A percentile compares a stretch with the other conserved stretches of the same genome.
phyloP scores from a whole-genome alignment of 2,888 invertebrate species.

The Temnothorax ravouxi region DNA sequence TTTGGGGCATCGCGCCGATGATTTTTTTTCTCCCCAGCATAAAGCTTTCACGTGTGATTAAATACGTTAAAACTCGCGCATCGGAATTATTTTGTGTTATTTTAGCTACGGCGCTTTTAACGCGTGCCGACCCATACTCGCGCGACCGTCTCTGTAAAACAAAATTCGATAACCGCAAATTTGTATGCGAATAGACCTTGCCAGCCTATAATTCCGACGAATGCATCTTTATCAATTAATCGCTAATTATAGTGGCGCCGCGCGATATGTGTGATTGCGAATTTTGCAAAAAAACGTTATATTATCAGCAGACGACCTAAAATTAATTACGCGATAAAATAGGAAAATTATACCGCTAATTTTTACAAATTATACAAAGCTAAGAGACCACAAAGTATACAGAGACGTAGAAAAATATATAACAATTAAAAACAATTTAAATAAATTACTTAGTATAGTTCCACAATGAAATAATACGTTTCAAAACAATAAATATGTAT shows the following conservation, averaged over 20 bases:
- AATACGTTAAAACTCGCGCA: constrained; percentile 48
- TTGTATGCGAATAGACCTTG: constrained; percentile 62
- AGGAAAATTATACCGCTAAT: background rate
- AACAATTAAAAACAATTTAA: background rate
- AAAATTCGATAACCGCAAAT: constrained; percentile 69
- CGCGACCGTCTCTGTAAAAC: constrained; percentile 30
- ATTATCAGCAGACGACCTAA: background rate
- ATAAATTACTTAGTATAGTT: constrained; percentile 12
- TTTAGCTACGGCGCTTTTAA: constrained; percentile 61
- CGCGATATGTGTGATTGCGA: background rate
- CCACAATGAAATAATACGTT: background rate
- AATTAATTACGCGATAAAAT: background rate
- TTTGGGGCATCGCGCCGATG: background rate
- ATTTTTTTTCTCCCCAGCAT: constrained; percentile 25
- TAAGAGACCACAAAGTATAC: background rate
- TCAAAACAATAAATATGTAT: constrained; percentile 17
- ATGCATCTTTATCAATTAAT: constrained; percentile 38
- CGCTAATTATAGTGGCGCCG: constrained; percentile 16
- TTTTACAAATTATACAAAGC: background rate
- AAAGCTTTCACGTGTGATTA: constrained; percentile 53
- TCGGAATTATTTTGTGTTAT: constrained; percentile 54
- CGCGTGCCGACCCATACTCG: constrained; percentile 2
- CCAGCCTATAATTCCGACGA: constrained; percentile 43
- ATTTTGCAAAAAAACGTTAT: background rate
- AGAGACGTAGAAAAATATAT: background rate